Base-by-base conservation (phyloP, 2,113 vertebrate species). In the Origma solitaria region DNA sequence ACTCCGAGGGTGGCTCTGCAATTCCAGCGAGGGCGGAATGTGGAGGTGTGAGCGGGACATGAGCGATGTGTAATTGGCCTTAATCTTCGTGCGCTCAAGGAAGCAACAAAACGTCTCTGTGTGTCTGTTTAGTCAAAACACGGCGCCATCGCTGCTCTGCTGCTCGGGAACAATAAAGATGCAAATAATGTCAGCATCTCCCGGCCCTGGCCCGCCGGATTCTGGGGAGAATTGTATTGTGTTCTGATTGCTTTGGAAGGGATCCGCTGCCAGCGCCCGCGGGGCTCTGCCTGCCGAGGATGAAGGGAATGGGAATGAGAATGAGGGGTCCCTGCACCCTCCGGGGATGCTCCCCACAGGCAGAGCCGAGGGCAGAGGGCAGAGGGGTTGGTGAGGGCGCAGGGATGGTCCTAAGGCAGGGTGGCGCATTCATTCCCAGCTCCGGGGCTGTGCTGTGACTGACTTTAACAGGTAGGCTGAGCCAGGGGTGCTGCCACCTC, bases 111-210 rank as follows among this genome's bases (percentile, higher is more conserved):
- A 72, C 90, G 69, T 81, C 88, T 88, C 78, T 47, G 86, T 37
- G 38, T 10, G 16, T 71, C 86, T 94, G 11, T 71, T 93, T 50
- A 91, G 93, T 85, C 81, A 61, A 54, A 95, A 93, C 82, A 88
- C 47, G 0, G 75, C 51, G n/a, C 30, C 88, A 47, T 19, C 66
- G 5, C 10, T 30, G 83, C 96, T 93, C 69, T 37, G 25, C 68
- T 61, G 89, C 94, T 93, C 76, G 68, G 82, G 86, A 93, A 82
- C 90, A 94, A 95, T 84, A 61, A 73, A 87, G 73, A 94, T 94
- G 96, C 94, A 94, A 96, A 96, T 94, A 58, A 42, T 18, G 47
- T 11, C 80, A 71, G 15, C 61, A 42, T 51, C 82, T 81, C 79
- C 64, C 65, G 83, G 87, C 88, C 70, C 50, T 50, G 77, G 94